These are phyloP conservation scores for Peromyscus californicus DNA, from an alignment of 2,113 vertebrate genomes.

Conservation along the genomic window DNA sequence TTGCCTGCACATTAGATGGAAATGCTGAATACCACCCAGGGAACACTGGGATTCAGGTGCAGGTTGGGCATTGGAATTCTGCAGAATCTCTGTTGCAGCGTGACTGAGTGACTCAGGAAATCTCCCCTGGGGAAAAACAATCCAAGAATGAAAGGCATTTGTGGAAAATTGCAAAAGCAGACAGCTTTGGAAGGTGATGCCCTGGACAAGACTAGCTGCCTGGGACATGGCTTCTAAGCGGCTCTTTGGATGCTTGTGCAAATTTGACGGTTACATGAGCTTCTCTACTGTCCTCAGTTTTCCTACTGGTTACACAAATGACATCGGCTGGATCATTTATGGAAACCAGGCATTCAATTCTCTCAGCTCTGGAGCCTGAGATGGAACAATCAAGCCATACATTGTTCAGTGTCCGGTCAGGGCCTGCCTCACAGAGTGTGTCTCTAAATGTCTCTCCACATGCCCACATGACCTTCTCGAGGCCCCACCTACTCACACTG, in stretches of 20 bases:
- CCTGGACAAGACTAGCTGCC: rapidly evolving
- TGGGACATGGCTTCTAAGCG: neutral
- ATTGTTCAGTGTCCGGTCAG: neutral
- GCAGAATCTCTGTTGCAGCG: rapidly evolving
- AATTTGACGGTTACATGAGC: rapidly evolving
- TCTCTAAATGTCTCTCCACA: neutral
- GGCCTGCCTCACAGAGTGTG: neutral
- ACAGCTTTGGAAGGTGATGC: rapidly evolving
- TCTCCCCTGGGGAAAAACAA: neutral
- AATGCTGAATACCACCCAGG: neutral
- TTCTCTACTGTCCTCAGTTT: no score
- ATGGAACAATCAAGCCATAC: neutral
- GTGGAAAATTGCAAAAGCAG: neutral
- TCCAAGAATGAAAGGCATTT: no score
- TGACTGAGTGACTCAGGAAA: no score
- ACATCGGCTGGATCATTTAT: neutral
- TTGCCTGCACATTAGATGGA: no score
- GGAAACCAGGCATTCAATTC: rapidly evolving
- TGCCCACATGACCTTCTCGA: neutral
- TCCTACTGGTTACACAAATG: rapidly evolving
- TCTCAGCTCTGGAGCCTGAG: rapidly evolving
- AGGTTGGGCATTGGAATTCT: neutral
- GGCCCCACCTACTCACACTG: neutral
- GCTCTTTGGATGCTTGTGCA: rapidly evolving
- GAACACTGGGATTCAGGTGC: neutral